These are phyloP conservation scores for Lampris incognitus DNA, from an alignment of 2,113 vertebrate species.

Conservation along the genomic window DNA sequence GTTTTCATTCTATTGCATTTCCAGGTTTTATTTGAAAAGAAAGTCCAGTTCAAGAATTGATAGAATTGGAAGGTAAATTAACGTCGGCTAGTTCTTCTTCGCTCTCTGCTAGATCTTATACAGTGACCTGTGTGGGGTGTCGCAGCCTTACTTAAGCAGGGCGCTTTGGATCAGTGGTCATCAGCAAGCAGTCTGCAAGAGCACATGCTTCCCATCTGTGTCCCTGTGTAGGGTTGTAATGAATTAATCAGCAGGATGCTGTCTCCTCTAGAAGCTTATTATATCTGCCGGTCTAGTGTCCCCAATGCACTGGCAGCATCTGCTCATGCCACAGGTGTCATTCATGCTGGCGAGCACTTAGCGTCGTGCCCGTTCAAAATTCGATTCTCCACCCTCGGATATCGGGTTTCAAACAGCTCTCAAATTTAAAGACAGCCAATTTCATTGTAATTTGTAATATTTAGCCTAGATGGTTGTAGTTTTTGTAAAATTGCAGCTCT, in stretches of 20 bases:
- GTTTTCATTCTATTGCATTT: neutral
- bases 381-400: no score
- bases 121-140: neutral
- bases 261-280: slow-evolving; percentile 31
- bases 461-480: no score
- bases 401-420: no score
- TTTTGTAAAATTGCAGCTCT: no score
- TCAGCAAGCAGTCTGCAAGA: slow-evolving; percentile 33
- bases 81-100: no score
- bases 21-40: slow-evolving; percentile 6
- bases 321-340: slow-evolving; percentile 28
- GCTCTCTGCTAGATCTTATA: no score
- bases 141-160: neutral
- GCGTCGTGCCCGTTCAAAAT: no score
- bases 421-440: no score
- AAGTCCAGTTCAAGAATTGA: neutral
- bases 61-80: neutral
- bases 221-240: slow-evolving; percentile 43
- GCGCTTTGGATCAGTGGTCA: slow-evolving; percentile 6
- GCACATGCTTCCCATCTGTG: slow-evolving; percentile 24
- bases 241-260: slow-evolving; percentile 49
- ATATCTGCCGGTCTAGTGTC: slow-evolving; percentile 43
- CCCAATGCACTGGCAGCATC: neutral
- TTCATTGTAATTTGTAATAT: no score
- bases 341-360: neutral